phyloP scores from a whole-genome alignment of 2,113 vertebrate species.

The Zeus faber region DNA sequence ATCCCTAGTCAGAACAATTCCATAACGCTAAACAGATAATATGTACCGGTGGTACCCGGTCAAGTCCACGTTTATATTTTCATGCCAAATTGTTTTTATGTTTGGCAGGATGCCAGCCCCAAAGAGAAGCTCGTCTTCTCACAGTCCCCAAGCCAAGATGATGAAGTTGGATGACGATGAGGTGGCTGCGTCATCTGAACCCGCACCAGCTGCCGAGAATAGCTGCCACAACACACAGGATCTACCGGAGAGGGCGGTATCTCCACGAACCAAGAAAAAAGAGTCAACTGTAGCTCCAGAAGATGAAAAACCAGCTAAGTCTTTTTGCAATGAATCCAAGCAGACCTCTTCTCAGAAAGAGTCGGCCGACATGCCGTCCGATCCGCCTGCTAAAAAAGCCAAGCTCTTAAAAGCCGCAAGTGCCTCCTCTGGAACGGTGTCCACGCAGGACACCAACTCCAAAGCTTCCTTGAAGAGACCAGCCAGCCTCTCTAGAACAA shows the following conservation, averaged over 20 bases:
- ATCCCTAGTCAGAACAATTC: no score
- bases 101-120: slow-evolving; percentile 71
- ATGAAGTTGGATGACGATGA: slow-evolving; percentile 64
- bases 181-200: slow-evolving; percentile 45
- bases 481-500: slow-evolving; percentile 14
- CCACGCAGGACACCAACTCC: slow-evolving; percentile 34
- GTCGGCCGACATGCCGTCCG: slow-evolving; percentile 32
- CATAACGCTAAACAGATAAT: no score
- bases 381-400: slow-evolving; percentile 58
- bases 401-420: slow-evolving; percentile 62
- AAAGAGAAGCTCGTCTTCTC: slow-evolving; percentile 65
- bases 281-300: slow-evolving; percentile 31
- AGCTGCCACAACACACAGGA: slow-evolving; percentile 47
- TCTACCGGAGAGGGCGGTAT: slow-evolving; percentile 42
- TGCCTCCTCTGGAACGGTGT: slow-evolving; percentile 55
- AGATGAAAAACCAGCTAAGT: slow-evolving; percentile 42
- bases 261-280: slow-evolving; percentile 62
- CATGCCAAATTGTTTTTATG: no score
- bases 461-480: slow-evolving; percentile 58
- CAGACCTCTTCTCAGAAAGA: slow-evolving; percentile 51
- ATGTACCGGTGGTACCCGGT: no score
- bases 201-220: slow-evolving; percentile 42
- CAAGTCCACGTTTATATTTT: no score
- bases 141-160: slow-evolving; percentile 63
- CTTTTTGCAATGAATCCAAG: slow-evolving; percentile 33